phyloP scores from a whole-genome alignment of 1,140 invertebrate genomes.

The Globodera rostochiensis region DNA sequence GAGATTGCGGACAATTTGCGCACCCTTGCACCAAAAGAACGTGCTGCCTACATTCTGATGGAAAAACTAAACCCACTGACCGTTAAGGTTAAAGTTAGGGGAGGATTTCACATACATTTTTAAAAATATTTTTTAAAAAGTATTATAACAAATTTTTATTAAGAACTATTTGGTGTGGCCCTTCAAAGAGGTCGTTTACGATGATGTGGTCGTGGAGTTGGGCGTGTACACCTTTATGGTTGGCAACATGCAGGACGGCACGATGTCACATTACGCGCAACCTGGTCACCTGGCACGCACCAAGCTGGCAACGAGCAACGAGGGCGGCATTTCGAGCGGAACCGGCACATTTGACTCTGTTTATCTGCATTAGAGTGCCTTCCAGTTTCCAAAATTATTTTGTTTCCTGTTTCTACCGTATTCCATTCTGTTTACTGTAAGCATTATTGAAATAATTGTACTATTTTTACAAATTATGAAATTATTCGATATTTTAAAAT shows the following conservation, averaged over 20 bases:
- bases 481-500: too few species aligned
- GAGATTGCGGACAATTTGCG: conserved; percentile 75
- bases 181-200: conserved; percentile 68
- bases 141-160: neutral
- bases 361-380: conserved; percentile 46
- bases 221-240: conserved; percentile 87
- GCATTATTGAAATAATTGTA: too few species aligned
- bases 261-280: conserved; percentile 73
- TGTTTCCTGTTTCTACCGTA: too few species aligned
- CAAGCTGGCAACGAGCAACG: conserved; percentile 81
- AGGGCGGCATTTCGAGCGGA: conserved; percentile 89
- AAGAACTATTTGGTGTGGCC: conserved; percentile 83
- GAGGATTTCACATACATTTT: neutral
- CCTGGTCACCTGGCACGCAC: conserved; percentile 89
- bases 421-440: too few species aligned
- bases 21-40: conserved; percentile 73
- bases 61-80: conserved; percentile 69
- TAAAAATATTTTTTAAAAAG: too few species aligned
- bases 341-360: conserved; percentile 79
- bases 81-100: conserved; percentile 46
- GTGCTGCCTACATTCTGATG: conserved; percentile 90
- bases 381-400: too few species aligned
- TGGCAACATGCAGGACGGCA: conserved; percentile 67
- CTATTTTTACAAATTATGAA: too few species aligned
- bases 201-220: conserved; percentile 82